These are phyloP conservation scores for Lampris incognitus DNA, from an alignment of 2,113 vertebrate genomes.

Conservation along the genomic window DNA sequence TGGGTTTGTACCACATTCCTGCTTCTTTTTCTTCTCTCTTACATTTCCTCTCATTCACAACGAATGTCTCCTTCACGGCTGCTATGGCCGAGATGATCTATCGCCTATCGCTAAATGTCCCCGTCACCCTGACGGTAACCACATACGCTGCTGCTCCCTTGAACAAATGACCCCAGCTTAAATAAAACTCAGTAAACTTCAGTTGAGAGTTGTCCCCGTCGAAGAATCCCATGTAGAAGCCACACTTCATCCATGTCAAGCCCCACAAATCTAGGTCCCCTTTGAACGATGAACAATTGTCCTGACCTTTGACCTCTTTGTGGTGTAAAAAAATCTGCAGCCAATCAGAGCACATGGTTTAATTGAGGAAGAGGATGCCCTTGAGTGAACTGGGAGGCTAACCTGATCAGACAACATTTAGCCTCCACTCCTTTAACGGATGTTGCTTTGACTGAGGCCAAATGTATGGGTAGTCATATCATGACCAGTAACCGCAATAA, in stretches of 20 bases:
- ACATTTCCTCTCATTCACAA: background rate
- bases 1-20: slow-evolving; percentile 3
- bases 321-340: background rate
- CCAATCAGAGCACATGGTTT: background rate
- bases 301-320: background rate
- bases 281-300: background rate
- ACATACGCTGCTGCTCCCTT: background rate
- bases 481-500: background rate
- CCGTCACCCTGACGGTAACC: background rate
- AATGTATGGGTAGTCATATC: too few relatives aligned
- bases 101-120: background rate
- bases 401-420: slow-evolving; percentile 5
- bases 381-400: background rate
- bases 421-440: background rate
- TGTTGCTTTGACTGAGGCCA: too few relatives aligned
- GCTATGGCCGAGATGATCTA: too few relatives aligned
- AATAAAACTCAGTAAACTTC: too few relatives aligned
- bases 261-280: background rate
- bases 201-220: background rate
- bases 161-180: background rate
- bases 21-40: too few relatives aligned
- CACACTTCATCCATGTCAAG: background rate
- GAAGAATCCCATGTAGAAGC: background rate
- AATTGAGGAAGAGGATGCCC: background rate
- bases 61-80: background rate